These are phyloP conservation scores for Carassius auratus DNA, from an alignment of 2,113 vertebrate species.

Conservation along the genomic window DNA sequence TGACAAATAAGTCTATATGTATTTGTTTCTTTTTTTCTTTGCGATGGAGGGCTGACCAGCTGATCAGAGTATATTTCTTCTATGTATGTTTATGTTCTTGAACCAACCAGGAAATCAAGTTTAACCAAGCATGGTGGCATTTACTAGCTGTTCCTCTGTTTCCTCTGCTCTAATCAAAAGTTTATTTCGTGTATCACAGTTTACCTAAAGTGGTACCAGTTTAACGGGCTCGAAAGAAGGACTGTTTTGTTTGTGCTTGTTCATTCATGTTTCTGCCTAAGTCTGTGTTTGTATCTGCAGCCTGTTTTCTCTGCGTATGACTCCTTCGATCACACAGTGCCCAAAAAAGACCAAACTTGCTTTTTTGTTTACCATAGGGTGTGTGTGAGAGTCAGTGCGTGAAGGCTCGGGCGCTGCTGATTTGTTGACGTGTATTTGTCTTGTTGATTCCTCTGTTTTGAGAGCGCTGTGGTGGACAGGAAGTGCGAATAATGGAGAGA, in stretches of 20 bases:
- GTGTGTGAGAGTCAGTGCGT: slow-evolving; percentile 29
- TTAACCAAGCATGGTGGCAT: background rate
- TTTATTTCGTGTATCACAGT: background rate
- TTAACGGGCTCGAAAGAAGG: background rate
- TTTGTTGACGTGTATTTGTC: slow-evolving; percentile 68
- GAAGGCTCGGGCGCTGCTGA: slow-evolving; percentile 38
- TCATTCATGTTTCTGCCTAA: background rate
- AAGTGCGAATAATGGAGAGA: slow-evolving; percentile 75
- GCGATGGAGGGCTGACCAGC: background rate
- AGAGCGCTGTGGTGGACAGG: slow-evolving; percentile 65
- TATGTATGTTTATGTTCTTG: background rate
- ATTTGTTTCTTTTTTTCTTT: background rate
- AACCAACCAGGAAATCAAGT: background rate
- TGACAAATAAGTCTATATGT: too few relatives aligned
- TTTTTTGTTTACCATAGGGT: slow-evolving; percentile 38
- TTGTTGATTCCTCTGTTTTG: slow-evolving; percentile 73
- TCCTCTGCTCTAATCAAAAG: background rate
- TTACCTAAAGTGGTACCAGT: background rate
- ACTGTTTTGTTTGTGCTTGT: background rate
- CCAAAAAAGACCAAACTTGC: slow-evolving; percentile 23
- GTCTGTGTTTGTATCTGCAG: slow-evolving; percentile 22
- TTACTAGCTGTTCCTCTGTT: background rate
- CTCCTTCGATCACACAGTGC: background rate
- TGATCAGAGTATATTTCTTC: background rate
- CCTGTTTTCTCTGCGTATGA: background rate